Conservation (phyloP, 2,888 invertebrate genomes). For the Melieria picta region DNA sequence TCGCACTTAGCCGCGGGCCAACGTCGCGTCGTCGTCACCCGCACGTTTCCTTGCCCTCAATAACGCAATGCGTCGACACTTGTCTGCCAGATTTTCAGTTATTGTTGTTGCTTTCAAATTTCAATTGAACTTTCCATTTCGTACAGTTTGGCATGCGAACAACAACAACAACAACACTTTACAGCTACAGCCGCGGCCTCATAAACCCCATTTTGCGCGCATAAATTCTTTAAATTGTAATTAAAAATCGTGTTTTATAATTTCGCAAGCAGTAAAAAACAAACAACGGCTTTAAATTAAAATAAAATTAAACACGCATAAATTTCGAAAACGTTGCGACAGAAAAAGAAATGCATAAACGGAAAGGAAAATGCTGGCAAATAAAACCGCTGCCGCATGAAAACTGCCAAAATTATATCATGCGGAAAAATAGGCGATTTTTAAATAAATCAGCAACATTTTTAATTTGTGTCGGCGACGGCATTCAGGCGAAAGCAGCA, state of each 20-base stretch:
- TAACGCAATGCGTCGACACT: too few species aligned
- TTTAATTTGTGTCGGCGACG: too few species aligned
- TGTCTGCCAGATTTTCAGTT: neutral
- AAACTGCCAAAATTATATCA: conserved; percentile 14
- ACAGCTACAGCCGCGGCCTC: too few species aligned
- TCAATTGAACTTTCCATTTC: conserved; percentile 24
- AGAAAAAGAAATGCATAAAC: neutral
- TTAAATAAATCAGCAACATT: too few species aligned
- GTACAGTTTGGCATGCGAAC: neutral
- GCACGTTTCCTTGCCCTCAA: neutral
- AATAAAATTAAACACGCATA: neutral
- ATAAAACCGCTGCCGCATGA: neutral
- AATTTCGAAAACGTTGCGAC: conserved; percentile 6
- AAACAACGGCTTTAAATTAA: neutral
- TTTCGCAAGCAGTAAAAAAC: conserved; percentile 11
- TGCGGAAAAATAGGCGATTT: conserved; percentile 2
- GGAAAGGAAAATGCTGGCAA: neutral
- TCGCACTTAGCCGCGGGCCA: neutral
- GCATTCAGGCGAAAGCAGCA: too few species aligned
- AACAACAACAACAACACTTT: too few species aligned
- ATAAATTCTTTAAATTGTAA: conserved; percentile 9
- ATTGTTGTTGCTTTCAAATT: conserved; percentile 13
- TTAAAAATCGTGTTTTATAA: too few species aligned
- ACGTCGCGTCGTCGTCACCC: neutral
- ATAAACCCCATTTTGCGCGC: conserved; percentile 23